These are phyloP conservation scores for Dendroctonus valens DNA, from an alignment of 1,140 invertebrate genomes.

Conservation along the genomic window DNA sequence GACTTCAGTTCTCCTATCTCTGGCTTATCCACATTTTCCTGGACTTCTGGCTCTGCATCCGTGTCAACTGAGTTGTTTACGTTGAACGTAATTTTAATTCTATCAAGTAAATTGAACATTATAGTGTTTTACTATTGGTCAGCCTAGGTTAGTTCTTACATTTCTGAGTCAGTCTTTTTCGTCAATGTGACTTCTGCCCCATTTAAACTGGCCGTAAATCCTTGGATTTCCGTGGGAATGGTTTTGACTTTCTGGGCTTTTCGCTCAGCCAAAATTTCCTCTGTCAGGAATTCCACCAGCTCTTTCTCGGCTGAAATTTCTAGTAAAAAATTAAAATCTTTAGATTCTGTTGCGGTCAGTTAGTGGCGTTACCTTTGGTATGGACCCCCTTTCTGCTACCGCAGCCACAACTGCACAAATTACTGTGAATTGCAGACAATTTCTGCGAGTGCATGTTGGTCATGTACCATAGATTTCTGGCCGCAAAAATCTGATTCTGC, in stretches of 20 bases:
- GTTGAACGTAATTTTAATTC: slow-evolving; percentile 77
- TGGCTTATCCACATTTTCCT: slow-evolving; percentile 63
- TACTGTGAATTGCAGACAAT: slow-evolving; percentile 44
- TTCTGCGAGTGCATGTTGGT: slow-evolving; percentile 49
- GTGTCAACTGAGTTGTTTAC: slow-evolving; percentile 89
- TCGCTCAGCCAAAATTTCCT: slow-evolving; percentile 85
- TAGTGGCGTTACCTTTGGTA: slow-evolving; percentile 62
- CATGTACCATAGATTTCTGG: slow-evolving; percentile 69
- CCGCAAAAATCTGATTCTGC: slow-evolving; percentile 61
- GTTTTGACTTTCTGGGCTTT: slow-evolving; percentile 74
- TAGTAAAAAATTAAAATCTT: slow-evolving; percentile 17
- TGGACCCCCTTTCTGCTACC: slow-evolving; percentile 57
- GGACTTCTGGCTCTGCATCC: slow-evolving; percentile 65
- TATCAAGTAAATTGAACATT: slow-evolving; percentile 50
- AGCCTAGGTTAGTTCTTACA: slow-evolving; percentile 55
- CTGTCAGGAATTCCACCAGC: slow-evolving; percentile 79
- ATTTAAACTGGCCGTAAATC: slow-evolving; percentile 72
- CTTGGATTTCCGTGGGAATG: slow-evolving; percentile 73
- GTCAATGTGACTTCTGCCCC: slow-evolving; percentile 76
- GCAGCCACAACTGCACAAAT: slow-evolving; percentile 64
- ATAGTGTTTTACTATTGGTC: slow-evolving; percentile 30
- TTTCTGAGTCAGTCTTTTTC: slow-evolving; percentile 72
- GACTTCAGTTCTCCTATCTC: slow-evolving; percentile 80
- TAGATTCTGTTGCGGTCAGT: background rate
- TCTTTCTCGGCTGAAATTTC: slow-evolving; percentile 73